Base-by-base conservation (phyloP, 2,888 invertebrate species). In the Alcis repandata region DNA sequence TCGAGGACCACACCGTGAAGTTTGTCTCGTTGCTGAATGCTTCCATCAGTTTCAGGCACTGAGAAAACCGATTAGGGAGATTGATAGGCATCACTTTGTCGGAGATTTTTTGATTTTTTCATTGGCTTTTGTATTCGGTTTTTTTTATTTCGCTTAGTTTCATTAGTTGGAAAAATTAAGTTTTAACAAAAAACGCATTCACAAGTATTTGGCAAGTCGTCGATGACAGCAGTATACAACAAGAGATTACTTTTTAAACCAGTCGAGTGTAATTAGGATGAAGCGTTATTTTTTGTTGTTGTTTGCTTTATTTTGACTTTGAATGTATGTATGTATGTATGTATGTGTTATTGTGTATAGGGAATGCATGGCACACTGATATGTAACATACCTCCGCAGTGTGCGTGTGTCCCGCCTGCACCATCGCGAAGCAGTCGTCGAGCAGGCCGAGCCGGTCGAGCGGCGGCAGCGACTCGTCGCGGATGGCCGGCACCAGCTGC, bases 1-100 rank as follows among this genome's bases (percentile, higher is more conserved):
- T 96, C 0, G 96, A 96, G 8, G 96, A 96, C 99, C 99, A 99
- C 0, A 99, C 99, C 0, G 98, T 98, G 91, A 97, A 99, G 88
- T 98, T 97, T 40, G 95, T 96, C 87, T 99, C 98, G 74, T 97
- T 95, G 70, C 95, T 94, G 84, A 96, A 98, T 0, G 98, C 97
- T 77, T 96, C 95, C 82, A 98, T 95, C n/a, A 99, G 94, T 80
- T 96, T 95, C 58, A 99, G 91, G 0, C 94, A 94, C 91, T 92
- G 86, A 10, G 38, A 56, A 65, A 13, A 10, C 17, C 56, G 36
- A 36, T 36, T 9, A 48, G 9, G 15, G 32, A 6, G 15, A 17
- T 19, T 11, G 4, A 43, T 19, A 27, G 9, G 1, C 27, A 22
- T 46, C 46, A 46, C 7, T 22, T 2, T 22, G 8, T 11, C 6